These are phyloP conservation scores for Scrobipalpa atriplicella DNA, from an alignment of 2,888 invertebrate genomes.

Conservation along the genomic window DNA sequence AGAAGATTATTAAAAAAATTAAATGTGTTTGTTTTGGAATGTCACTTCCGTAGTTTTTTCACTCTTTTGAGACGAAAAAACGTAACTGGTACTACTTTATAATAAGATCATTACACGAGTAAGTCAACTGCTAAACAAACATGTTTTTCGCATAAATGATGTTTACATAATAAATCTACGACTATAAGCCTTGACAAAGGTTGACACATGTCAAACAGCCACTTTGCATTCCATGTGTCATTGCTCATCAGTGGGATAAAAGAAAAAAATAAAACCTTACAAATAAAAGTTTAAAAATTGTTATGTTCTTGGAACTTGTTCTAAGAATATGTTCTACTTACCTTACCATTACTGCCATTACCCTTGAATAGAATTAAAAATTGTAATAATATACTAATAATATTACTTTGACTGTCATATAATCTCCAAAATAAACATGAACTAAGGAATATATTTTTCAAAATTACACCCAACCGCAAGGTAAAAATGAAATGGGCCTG, in stretches of 20 bases:
- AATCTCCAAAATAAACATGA: no score
- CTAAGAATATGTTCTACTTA: no score
- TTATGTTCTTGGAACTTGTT: no score
- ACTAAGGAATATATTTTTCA: no score
- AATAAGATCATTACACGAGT: no score
- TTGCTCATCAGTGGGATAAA: background rate
- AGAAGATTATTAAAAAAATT: no score
- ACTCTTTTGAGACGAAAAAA: background rate
- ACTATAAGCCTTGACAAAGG: conserved; percentile 3
- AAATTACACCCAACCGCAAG: no score
- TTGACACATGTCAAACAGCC: background rate
- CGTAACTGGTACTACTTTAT: background rate
- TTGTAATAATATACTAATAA: no score
- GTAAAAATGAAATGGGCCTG: no score
- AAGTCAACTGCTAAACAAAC: background rate
- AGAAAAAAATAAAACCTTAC: conserved; percentile 4
- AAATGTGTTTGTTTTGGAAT: background rate
- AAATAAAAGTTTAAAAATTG: background rate
- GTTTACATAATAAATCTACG: background rate
- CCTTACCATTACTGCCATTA: no score
- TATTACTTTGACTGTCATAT: no score
- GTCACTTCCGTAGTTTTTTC: background rate
- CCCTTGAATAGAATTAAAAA: no score
- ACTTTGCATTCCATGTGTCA: background rate
- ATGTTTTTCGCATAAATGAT: background rate